Base-by-base conservation (phyloP, 2,888 invertebrate genomes). In the Perizoma flavofasciatum region DNA sequence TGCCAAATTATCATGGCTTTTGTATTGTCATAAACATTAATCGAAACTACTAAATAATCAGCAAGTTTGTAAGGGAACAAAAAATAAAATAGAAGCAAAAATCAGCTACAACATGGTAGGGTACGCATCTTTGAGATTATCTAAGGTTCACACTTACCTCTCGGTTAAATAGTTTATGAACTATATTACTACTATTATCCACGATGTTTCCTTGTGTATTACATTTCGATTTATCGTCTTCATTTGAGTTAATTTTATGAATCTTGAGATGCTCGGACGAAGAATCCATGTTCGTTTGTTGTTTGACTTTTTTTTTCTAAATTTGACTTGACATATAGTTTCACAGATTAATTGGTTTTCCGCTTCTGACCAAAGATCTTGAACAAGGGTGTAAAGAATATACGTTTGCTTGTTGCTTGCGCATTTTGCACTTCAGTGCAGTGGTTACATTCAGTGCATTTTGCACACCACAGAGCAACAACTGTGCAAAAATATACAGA, bases 131-230 rank as follows among this genome's bases (percentile, higher is more conserved):
- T 46, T 45, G 11, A 34, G 48, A 64, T 68, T 69, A 69, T 67
- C 59, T 59, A 60, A 22, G 68, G 66, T 63, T 70, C 67, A 69
- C 65, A 83, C 89, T 88, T 82, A 94, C 94, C 93, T 94, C 94
- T 79, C 94, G 89, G 77, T 93, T 93, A 74, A 93, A 92, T 75
- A 94, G 85, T 85, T 94, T 94, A 75, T 88, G 82, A 65, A 89
- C 79, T 70, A 86, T 86, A 77, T 90, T 91, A 72, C 76, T 82
- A 72, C 79, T 82, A 69, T 77, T 75, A 67, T 67, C 74, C 66
- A 81, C 73, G 69, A 78, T 76, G 68, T 72, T 80, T 74, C 67
- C 81, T 64, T 74, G 74, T 73, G 66, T 77, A 81, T 79, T 82
- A 65, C 56, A 72, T 74, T 71, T 76, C 61, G 76, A 70, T 78